Conservation (phyloP, 2,113 vertebrate genomes). For the Neolamprologus brichardi region DNA sequence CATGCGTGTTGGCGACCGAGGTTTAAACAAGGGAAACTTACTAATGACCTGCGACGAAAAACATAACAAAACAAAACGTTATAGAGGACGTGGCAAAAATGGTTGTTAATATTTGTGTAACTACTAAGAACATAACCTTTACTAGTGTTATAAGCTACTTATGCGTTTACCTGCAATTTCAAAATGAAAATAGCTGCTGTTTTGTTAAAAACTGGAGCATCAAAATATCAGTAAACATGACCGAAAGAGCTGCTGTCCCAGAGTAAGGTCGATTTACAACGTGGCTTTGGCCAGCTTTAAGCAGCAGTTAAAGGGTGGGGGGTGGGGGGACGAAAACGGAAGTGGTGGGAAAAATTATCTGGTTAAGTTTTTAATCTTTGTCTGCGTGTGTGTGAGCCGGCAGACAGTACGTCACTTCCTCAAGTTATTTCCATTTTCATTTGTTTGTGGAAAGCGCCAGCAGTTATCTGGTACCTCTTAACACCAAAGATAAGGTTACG, state of each 20-base stretch:
- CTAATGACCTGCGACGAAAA: neutral
- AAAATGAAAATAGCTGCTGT: neutral
- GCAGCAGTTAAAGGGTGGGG: neutral
- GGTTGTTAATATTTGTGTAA: neutral
- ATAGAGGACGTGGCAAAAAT: neutral
- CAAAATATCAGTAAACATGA: neutral
- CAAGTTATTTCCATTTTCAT: conserved; percentile 54
- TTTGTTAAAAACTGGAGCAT: neutral
- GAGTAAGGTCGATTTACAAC: neutral
- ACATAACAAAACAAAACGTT: neutral
- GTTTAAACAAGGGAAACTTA: neutral
- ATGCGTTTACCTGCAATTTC: neutral
- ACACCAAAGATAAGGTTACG: conserved; percentile 1
- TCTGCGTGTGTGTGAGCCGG: conserved; percentile 16
- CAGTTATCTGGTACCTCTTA: conserved; percentile 1
- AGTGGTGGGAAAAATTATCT: neutral
- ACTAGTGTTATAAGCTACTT: neutral
- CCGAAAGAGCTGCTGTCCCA: neutral
- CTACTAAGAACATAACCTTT: neutral
- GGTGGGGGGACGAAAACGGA: neutral
- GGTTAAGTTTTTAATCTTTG: neutral
- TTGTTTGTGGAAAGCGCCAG: conserved; percentile 44
- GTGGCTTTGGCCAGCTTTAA: neutral
- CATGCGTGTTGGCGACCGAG: neutral
- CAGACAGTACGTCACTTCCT: conserved; percentile 57